phyloP scores from a whole-genome alignment of 2,888 invertebrate genomes.

The Tyria jacobaeae region DNA sequence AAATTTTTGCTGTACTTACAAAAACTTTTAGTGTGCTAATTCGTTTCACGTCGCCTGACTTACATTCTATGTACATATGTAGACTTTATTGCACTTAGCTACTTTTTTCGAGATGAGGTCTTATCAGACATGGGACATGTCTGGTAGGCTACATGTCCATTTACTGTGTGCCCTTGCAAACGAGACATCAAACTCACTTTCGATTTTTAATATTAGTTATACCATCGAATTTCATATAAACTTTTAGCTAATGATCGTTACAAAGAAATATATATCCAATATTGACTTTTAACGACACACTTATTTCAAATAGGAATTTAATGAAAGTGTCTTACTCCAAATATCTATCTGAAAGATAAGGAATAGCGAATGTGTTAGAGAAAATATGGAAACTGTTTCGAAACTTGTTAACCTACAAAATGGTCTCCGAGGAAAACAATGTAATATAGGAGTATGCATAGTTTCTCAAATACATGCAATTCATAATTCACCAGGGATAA shows the following conservation, averaged over 20 bases:
- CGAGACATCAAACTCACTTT: too few species aligned
- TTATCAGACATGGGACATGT: too few species aligned
- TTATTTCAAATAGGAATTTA: constrained; percentile 18
- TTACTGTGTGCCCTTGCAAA: too few species aligned
- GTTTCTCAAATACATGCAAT: constrained; percentile 55
- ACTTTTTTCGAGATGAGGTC: too few species aligned
- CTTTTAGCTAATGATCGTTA: not conserved
- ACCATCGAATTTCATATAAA: too few species aligned
- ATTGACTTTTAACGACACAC: constrained; percentile 2
- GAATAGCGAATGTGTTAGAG: constrained; percentile 15
- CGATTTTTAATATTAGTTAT: too few species aligned
- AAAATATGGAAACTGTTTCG: constrained; percentile 14
- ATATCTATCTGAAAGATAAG: constrained; percentile 5
- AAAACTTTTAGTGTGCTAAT: too few species aligned
- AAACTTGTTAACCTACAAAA: constrained; percentile 6
- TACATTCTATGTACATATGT: too few species aligned
- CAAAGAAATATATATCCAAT: not conserved
- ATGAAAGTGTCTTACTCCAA: constrained; percentile 1
- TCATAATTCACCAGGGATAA: constrained; percentile 63
- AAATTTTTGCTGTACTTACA: too few species aligned
- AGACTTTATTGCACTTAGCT: too few species aligned
- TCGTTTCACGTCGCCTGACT: too few species aligned
- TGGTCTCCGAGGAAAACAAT: constrained; percentile 19
- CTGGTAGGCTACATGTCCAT: too few species aligned
- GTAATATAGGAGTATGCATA: constrained; percentile 6